Evolutionary conservation across 2,888 invertebrate species (phyloP).

Genomic region (Callyntrura sp.): DNA sequence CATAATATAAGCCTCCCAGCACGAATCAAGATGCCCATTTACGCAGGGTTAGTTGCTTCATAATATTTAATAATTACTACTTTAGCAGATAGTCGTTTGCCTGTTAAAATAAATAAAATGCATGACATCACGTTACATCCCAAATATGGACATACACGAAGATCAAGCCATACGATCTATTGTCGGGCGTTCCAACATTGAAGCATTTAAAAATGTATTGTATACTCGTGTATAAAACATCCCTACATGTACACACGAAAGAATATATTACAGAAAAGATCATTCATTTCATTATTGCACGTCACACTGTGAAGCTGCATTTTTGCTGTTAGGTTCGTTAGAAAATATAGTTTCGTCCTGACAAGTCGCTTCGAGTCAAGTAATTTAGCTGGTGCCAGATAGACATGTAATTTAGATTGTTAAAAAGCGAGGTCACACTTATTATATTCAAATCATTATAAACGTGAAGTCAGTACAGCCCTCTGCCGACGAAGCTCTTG

Average conservation of each 20-base stretch:
- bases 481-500: slow-evolving; percentile 1
- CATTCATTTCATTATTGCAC: slow-evolving; percentile 27
- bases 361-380: slow-evolving; percentile 21
- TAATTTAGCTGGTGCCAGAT: slow-evolving; percentile 25
- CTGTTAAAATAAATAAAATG: slow-evolving; percentile 24
- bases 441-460: slow-evolving; percentile 13
- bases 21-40: slow-evolving; percentile 37
- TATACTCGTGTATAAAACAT: too few relatives aligned
- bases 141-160: slow-evolving; percentile 57
- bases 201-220: background rate
- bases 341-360: background rate
- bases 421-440: slow-evolving; percentile 60
- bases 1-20: slow-evolving; percentile 13
- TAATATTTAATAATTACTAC: background rate
- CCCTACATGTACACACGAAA: too few relatives aligned
- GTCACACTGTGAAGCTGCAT: slow-evolving; percentile 28
- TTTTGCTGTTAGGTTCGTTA: slow-evolving; percentile 45
- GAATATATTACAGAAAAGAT: background rate
- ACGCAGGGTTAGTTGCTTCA: background rate
- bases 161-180: slow-evolving; percentile 44
- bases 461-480: too few relatives aligned
- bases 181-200: slow-evolving; percentile 5
- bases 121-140: slow-evolving; percentile 65
- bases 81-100: background rate
- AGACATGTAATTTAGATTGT: slow-evolving; percentile 40